Conservation (phyloP, 1,140 invertebrate species). For the Penaeus chinensis region DNA sequence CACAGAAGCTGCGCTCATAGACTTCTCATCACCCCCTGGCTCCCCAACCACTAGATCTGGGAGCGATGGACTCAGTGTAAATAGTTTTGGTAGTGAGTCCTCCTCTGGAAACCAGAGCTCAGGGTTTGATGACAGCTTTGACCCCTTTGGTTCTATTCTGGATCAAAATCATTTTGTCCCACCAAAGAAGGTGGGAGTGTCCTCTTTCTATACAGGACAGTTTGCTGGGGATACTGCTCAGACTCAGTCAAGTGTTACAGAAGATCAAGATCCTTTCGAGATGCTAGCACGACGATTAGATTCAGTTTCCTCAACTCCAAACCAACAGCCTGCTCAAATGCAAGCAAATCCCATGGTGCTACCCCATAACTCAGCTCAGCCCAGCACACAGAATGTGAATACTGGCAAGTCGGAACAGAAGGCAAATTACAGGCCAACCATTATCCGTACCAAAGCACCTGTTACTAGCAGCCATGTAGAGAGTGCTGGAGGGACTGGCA, state of each 20-base stretch:
- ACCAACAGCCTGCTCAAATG: not conserved
- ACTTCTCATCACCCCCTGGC: conserved; percentile 50
- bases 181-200: conserved; percentile 31
- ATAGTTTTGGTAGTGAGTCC: conserved; percentile 53
- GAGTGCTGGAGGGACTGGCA: conserved; percentile 38
- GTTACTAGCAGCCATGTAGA: conserved; percentile 40
- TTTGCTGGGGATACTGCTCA: not conserved
- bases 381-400: not conserved
- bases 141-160: conserved; percentile 47
- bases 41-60: conserved; percentile 48
- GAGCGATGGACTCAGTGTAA: conserved; percentile 55
- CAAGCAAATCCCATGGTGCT: not conserved
- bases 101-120: conserved; percentile 47
- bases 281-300: conserved; percentile 36
- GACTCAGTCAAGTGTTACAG: not conserved
- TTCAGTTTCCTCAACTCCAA: not conserved
- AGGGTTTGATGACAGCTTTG: conserved; percentile 48
- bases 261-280: conserved; percentile 50
- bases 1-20: conserved; percentile 42
- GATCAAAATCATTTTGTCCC: conserved; percentile 3
- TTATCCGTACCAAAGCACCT: conserved; percentile 49
- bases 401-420: conserved; percentile 27
- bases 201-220: conserved; percentile 30
- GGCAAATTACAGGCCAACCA: conserved; percentile 30
- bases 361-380: not conserved